Conservation (phyloP, 2,888 invertebrate genomes). For the Pollenia labialis region DNA sequence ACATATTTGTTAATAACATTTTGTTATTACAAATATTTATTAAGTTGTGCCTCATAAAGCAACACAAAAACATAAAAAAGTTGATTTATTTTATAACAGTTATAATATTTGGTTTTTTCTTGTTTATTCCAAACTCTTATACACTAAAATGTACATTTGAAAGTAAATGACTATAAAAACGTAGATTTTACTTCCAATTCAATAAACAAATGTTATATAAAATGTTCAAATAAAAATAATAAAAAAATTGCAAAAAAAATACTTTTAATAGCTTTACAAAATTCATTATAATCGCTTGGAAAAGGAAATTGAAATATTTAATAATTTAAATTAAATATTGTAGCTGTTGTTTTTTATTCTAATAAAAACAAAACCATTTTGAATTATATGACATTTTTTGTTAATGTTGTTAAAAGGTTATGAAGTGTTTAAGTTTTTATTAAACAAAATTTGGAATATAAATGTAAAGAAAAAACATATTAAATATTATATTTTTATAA, state of each 20-base stretch:
- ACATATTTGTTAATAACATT: conserved; percentile 63
- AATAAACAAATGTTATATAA: conserved; percentile 60
- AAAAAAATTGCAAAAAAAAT: conserved; percentile 19
- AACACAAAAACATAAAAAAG: conserved; percentile 55
- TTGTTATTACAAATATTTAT: conserved; percentile 62
- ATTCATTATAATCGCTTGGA: conserved; percentile 41
- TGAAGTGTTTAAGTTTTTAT: neutral
- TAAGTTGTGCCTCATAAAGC: conserved; percentile 60
- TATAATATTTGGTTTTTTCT: neutral
- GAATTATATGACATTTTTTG: conserved; percentile 48
- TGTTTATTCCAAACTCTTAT: no score
- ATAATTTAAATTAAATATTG: conserved; percentile 48
- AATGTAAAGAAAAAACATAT: neutral
- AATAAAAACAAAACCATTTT: conserved; percentile 6
- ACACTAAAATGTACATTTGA: neutral
- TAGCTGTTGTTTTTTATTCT: neutral
- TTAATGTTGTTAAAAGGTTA: neutral
- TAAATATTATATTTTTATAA: no score
- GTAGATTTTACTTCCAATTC: conserved; percentile 66
- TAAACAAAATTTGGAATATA: conserved; percentile 45
- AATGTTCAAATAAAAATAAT: conserved; percentile 36
- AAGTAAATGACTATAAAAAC: conserved; percentile 57
- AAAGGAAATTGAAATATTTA: conserved; percentile 67
- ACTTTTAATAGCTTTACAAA: conserved; percentile 39
- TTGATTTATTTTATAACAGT: conserved; percentile 40